These are phyloP conservation scores for Triplophysa tibetana DNA, from an alignment of 2,113 vertebrate genomes.

Conservation along the genomic window DNA sequence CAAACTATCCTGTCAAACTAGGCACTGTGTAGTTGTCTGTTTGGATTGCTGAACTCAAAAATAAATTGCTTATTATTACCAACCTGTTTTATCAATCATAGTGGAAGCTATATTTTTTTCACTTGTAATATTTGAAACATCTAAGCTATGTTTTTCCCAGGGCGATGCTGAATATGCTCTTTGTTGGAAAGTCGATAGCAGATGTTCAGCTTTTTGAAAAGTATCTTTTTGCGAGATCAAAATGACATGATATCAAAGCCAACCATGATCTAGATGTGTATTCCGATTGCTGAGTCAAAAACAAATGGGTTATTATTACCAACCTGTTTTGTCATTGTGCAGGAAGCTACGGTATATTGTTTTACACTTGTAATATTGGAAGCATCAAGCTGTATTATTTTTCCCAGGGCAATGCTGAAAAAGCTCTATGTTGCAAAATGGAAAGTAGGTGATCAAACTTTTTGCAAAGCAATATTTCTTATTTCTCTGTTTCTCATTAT, in stretches of 20 bases:
- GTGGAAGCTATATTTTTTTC: too few relatives aligned
- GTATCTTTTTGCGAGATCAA: too few relatives aligned
- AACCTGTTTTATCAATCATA: neutral
- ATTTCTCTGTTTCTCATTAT: constrained; percentile 5
- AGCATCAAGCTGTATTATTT: neutral
- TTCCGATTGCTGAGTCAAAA: too few relatives aligned
- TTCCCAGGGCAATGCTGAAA: neutral
- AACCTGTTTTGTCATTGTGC: constrained; percentile 53
- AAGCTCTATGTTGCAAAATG: neutral
- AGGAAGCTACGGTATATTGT: constrained; percentile 47
- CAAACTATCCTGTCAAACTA: too few relatives aligned
- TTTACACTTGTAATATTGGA: constrained; percentile 42
- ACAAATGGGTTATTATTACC: constrained; percentile 43
- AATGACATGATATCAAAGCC: too few relatives aligned
- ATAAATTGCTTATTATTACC: too few relatives aligned
- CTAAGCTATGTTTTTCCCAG: neutral
- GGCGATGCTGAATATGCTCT: neutral
- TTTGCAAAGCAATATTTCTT: constrained; percentile 13
- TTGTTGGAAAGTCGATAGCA: too few relatives aligned
- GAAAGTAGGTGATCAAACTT: constrained; percentile 6
- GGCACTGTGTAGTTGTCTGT: too few relatives aligned
- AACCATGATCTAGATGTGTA: too few relatives aligned
- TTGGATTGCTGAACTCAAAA: too few relatives aligned
- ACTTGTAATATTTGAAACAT: neutral
- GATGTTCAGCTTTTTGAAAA: neutral